Evolutionary conservation across 2,797 vertebrate genomes (phyloP), one percentile per base, ranked within the genome.

Genomic region (Dendrocincla tyrannina): DNA sequence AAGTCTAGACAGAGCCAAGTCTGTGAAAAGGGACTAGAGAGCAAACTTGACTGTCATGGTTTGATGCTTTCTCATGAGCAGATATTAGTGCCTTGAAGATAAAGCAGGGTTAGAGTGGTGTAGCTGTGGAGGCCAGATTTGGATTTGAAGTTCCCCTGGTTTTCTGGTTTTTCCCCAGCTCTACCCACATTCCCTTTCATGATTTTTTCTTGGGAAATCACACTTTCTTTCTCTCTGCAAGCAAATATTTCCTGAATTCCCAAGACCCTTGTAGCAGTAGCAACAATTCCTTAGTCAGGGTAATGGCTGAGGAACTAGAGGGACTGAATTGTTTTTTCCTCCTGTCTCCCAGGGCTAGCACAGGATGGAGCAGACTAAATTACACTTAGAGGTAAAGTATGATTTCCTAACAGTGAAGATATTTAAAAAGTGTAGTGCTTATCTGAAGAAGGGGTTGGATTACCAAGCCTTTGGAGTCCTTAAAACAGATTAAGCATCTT

Each of bases 161-260:
- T 1, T 2, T 11, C 50, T 74, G 1, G 58, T 76, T 20, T 94
- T 67, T n/a, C 24, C 15, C 28, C 13, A 84, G 0, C 4, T 85
- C 33, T 72, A 7, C 70, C 9, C 24, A 14, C 12, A 17, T 73
- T 11, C 17, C 44, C 4, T 47, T 0, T 0, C 46, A 28, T 30
- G 25, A 22, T 37, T 55, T 82, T 83, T 77, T 44, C 37, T 55
- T 41, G 28, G 16, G 17, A 89, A 82, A 56, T 82, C 28, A 41
- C 25, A 59, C 28, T 17, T 69, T 62, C n/a, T 89, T 0, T 69
- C 12, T 56, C n/a, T 52, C 37, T 89, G 47, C 22, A 47, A 67
- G 32, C 32, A 89, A 85, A 70, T 5, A 20, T 58, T 12, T 73
- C 30, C 17, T 33, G 35, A 30, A 56, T 85, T 88, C 33, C 44